phyloP scores from a whole-genome alignment of 2,797 vertebrate species.

The Emydoidea blandingii region DNA sequence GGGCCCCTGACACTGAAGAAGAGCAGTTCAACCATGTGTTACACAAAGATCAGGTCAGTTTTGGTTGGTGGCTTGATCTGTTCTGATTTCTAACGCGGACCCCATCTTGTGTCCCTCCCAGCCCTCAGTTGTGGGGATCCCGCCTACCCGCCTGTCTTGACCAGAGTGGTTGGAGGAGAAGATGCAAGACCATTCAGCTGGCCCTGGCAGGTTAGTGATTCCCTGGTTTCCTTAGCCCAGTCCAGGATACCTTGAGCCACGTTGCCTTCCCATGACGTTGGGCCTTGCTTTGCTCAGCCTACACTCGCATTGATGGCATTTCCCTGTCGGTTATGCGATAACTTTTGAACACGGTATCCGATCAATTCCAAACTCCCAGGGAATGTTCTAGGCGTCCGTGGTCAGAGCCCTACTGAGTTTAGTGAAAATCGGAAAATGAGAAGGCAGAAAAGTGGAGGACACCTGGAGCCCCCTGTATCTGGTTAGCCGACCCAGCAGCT shows the following conservation, averaged over 20 bases:
- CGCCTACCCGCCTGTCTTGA: slow-evolving; percentile 71
- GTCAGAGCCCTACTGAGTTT: background rate
- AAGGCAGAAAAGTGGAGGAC: background rate
- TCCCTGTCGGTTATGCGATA: background rate
- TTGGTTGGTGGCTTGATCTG: background rate
- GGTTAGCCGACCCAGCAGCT: too few relatives aligned
- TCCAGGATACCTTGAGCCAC: background rate
- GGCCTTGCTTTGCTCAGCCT: background rate
- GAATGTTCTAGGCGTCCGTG: background rate
- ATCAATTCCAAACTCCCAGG: background rate
- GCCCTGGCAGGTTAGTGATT: slow-evolving; percentile 91
- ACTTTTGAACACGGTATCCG: background rate
- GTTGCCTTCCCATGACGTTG: background rate
- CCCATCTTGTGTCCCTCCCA: slow-evolving; percentile 59
- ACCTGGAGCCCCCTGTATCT: background rate
- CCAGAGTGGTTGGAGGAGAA: slow-evolving; percentile 87
- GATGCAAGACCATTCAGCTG: slow-evolving; percentile 85
- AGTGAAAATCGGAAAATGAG: background rate
- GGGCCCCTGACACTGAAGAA: background rate
- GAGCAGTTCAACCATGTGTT: background rate
- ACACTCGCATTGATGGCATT: background rate
- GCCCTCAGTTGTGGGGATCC: slow-evolving; percentile 87
- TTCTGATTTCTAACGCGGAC: background rate
- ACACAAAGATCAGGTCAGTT: background rate
- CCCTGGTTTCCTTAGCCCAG: fast-evolving